Conservation (phyloP, 1,140 invertebrate species). For the Drosophila quadrilineata region DNA sequence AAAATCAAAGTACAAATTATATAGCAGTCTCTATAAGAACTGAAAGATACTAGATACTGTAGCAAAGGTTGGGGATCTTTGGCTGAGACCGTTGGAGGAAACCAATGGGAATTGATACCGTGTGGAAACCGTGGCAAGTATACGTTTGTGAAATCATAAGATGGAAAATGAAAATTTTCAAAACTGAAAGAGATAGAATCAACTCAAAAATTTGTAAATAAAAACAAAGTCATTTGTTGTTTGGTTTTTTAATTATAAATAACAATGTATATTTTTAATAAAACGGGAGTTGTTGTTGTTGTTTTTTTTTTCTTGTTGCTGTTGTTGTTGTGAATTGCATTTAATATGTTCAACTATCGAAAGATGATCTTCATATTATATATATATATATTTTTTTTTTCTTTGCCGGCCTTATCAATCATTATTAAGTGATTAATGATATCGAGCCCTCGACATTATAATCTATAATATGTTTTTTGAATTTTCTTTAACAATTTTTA, state of each 20-base stretch:
- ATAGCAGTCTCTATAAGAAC: no score
- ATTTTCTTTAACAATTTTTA: slow-evolving; percentile 20
- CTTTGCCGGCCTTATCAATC: slow-evolving; percentile 2
- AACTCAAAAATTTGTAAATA: slow-evolving; percentile 47
- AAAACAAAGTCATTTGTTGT: slow-evolving; percentile 66
- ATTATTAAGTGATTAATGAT: slow-evolving; percentile 20
- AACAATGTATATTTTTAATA: slow-evolving; percentile 79
- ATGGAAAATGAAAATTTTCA: slow-evolving; percentile 18
- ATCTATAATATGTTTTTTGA: slow-evolving; percentile 14
- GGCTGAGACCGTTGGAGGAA: slow-evolving; percentile 55
- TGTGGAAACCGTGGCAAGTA: slow-evolving; percentile 37
- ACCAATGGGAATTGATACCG: slow-evolving; percentile 30
- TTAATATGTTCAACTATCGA: slow-evolving; percentile 34
- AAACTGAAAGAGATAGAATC: no score
- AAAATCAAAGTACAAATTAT: no score
- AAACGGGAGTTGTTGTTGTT: slow-evolving; percentile 59
- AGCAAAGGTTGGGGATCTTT: no score
- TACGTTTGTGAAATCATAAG: slow-evolving; percentile 19
- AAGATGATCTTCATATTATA: no score
- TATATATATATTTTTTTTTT: no score
- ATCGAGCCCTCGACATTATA: slow-evolving; percentile 27
- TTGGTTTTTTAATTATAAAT: slow-evolving; percentile 79
- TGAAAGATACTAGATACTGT: no score
- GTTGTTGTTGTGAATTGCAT: slow-evolving; percentile 40
- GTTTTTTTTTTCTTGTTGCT: slow-evolving; percentile 26